Evolutionary conservation across 2,797 vertebrate species (phyloP).

Genomic region (Euphonia xanthogaster): DNA sequence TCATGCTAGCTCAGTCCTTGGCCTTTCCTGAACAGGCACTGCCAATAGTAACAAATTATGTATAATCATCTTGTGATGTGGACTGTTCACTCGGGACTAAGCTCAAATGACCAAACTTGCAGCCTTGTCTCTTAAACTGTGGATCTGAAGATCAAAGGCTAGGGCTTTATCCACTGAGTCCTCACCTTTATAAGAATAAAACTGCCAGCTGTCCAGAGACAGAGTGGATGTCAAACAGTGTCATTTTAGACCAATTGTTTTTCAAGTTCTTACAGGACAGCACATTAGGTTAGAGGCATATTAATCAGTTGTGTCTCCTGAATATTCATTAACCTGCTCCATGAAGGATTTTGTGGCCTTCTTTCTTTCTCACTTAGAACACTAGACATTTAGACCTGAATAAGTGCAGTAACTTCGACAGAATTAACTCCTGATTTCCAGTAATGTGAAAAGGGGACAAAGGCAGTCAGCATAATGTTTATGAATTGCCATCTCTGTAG

Average conservation of each 20-base stretch:
- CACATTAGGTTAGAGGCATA: conserved; percentile 50
- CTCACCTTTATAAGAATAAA: conserved; percentile 52
- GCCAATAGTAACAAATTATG: conserved; percentile 56
- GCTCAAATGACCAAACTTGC: conserved; percentile 38
- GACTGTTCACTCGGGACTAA: conserved; percentile 27
- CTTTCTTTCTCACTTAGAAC: background rate
- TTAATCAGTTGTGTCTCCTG: conserved; percentile 44
- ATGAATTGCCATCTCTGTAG: background rate
- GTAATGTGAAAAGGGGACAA: background rate
- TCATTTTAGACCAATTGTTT: conserved; percentile 56
- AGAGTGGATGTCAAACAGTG: conserved; percentile 12
- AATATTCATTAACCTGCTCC: conserved; percentile 34
- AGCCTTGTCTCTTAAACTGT: conserved; percentile 40
- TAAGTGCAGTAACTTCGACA: background rate
- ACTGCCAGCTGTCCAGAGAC: conserved; percentile 29
- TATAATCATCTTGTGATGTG: conserved; percentile 45
- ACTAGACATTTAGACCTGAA: background rate
- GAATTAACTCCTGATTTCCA: conserved; percentile 1
- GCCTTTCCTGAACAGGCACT: conserved; percentile 61
- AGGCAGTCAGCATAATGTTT: background rate
- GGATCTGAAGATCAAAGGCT: conserved; percentile 30
- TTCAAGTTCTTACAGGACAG: conserved; percentile 54
- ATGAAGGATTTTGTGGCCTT: background rate
- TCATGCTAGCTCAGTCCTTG: conserved; percentile 53
- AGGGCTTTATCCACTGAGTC: conserved; percentile 23